Evolutionary conservation across 2,888 invertebrate genomes (phyloP), one percentile per base, ranked within the genome.

Genomic region (Priapulus caudatus): DNA sequence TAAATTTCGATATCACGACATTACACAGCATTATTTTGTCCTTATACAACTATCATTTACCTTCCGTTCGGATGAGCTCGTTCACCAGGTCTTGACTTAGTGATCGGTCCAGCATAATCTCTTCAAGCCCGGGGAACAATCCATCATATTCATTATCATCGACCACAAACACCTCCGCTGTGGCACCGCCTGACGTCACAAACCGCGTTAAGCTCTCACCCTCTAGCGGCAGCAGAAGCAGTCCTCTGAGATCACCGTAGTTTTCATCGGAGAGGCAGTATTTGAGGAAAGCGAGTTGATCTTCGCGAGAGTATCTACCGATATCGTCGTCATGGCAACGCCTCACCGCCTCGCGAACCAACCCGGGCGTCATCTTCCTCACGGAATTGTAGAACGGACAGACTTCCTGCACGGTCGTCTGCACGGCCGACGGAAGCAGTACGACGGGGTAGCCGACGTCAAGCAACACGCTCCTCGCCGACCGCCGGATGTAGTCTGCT

Each of bases 141-240:
- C n/a, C n/a, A n/a, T n/a, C n/a, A n/a, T n/a, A n/a, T n/a, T n/a
- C n/a, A n/a, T n/a, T n/a, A n/a, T n/a, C n/a, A n/a, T n/a, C n/a
- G n/a, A n/a, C n/a, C n/a, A n/a, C n/a, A n/a, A n/a, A n/a, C n/a
- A n/a, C n/a, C n/a, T n/a, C n/a, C n/a, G n/a, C n/a, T n/a, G n/a
- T n/a, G n/a, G n/a, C n/a, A n/a, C n/a, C n/a, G n/a, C n/a, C n/a
- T n/a, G n/a, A n/a, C n/a, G n/a, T n/a, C n/a, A n/a, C n/a, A n/a
- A n/a, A n/a, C n/a, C n/a, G n/a, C n/a, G n/a, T n/a, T n/a, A n/a
- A n/a, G n/a, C n/a, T n/a, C n/a, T n/a, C 60, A 49, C 60, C 56
- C 15, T 59, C 57, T 20, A 64, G 52, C 18, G 63, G 65, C 10
- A 65, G 54, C 19, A 65, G 53, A 19, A 58, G 49, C 3, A 65